phyloP scores from a whole-genome alignment of 2,113 vertebrate species.

The Athene cunicularia region DNA sequence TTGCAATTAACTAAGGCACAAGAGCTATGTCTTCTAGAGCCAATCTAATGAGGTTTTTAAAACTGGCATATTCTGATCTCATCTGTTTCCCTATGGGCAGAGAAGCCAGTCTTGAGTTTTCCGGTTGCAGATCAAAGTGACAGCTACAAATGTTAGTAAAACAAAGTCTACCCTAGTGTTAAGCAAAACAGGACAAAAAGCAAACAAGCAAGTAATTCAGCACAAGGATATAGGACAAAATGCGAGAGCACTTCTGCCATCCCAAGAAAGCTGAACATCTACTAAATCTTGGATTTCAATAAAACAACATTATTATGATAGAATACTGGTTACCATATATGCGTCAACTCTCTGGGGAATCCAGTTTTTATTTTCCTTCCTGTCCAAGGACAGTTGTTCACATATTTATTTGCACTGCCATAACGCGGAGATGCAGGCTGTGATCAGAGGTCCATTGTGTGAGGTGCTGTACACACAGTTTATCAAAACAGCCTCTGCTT shows the following conservation, averaged over 20 bases:
- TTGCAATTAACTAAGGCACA: constrained; percentile 13
- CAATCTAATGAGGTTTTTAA: not conserved
- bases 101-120: constrained; percentile 1
- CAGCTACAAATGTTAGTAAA: not conserved
- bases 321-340: not conserved
- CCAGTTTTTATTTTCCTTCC: constrained; percentile 11
- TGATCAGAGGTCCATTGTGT: constrained; percentile 64
- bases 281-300: not conserved
- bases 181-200: constrained; percentile 29
- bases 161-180: not conserved
- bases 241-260: not conserved
- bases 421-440: constrained; percentile 13
- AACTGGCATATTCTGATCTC: constrained; percentile 29
- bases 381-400: constrained; percentile 11
- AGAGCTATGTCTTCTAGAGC: not conserved
- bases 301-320: not conserved
- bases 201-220: not conserved
- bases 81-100: constrained; percentile 12
- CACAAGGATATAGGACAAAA: not conserved
- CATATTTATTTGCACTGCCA: constrained; percentile 59
- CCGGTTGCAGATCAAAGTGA: constrained; percentile 47
- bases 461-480: constrained; percentile 55
- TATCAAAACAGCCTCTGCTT: constrained; percentile 43
- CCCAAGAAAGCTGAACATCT: not conserved
- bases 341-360: not conserved